Evolutionary conservation across 2,888 invertebrate genomes (phyloP).

Genomic region (Cheilosia vernalis): DNA sequence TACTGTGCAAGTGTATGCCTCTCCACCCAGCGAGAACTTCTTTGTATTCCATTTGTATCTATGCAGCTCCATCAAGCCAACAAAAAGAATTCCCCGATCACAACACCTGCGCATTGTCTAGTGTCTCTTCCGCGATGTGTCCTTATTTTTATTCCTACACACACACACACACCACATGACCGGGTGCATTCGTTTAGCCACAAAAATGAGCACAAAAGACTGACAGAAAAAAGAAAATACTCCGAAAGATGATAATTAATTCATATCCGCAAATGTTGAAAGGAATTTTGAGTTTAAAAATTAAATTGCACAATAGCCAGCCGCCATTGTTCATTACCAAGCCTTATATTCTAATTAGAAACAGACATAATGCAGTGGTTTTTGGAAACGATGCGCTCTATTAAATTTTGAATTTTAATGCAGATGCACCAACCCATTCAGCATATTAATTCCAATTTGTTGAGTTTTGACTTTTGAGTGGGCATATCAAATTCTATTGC

Average conservation of each 20-base stretch:
- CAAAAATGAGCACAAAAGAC: background rate
- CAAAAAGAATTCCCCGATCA: constrained; percentile 39
- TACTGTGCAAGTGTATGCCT: constrained; percentile 48
- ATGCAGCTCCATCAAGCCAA: constrained; percentile 8
- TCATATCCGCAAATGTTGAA: constrained; percentile 44
- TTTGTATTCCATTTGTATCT: constrained; percentile 29
- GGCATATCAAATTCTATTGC: constrained; percentile 23
- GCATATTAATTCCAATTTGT: constrained; percentile 27
- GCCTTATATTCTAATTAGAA: constrained; percentile 37
- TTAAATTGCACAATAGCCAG: constrained; percentile 28
- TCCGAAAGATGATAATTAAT: constrained; percentile 37
- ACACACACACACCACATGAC: background rate
- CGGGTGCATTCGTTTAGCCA: constrained; percentile 15
- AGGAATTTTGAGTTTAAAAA: constrained; percentile 45
- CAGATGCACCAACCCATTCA: constrained; percentile 6
- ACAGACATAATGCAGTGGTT: constrained; percentile 24
- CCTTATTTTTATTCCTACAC: constrained; percentile 30
- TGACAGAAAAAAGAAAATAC: background rate
- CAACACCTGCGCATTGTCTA: constrained; percentile 71
- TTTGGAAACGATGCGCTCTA: constrained; percentile 43
- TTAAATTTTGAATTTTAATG: constrained; percentile 34
- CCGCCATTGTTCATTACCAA: background rate
- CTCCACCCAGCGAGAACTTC: constrained; percentile 35
- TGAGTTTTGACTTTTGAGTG: constrained; percentile 7
- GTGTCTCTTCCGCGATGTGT: constrained; percentile 19